Conservation (phyloP, 2,888 invertebrate genomes). For the Agonopterix heracliana region DNA sequence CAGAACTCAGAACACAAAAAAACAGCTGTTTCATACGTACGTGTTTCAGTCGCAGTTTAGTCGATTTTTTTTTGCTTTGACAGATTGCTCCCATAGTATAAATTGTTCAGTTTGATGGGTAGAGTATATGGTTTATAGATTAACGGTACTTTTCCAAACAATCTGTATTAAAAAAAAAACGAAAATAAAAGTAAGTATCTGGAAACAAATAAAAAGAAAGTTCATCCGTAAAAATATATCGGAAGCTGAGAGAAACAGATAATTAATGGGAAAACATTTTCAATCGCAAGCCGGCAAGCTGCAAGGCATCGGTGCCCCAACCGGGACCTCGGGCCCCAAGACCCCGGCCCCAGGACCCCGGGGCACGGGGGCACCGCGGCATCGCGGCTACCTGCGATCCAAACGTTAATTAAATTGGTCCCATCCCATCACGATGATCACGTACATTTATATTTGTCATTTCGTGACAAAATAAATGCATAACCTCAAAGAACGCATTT, state of each 20-base stretch:
- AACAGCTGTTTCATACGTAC: no score
- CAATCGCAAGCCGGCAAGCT: conserved; percentile 25
- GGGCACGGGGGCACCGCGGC: conserved; percentile 6
- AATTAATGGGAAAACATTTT: conserved; percentile 39
- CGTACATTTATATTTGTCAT: conserved; percentile 36
- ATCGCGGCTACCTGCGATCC: conserved; percentile 28
- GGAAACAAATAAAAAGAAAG: background rate
- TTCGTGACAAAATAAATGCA: conserved; percentile 41
- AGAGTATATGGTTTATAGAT: no score
- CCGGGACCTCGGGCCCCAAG: background rate
- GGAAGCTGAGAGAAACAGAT: conserved; percentile 18
- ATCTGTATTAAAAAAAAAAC: no score
- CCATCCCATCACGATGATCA: conserved; percentile 40
- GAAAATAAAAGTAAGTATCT: no score
- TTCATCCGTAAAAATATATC: conserved; percentile 4
- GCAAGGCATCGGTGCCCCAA: background rate
- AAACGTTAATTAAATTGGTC: conserved; percentile 49
- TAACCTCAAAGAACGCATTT: conserved; percentile 36
- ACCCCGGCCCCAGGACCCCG: background rate
- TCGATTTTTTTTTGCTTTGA: no score
- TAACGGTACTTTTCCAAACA: no score
- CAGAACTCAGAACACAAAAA: no score
- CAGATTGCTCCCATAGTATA: no score
- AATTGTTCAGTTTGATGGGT: no score
- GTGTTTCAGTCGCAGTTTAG: no score